Percentiles rank a stretch among this genome's conserved stretches.
These are phyloP conservation scores for Drosophila setifemur DNA, from an alignment of 1,140 invertebrate species.

Conservation along the genomic window DNA sequence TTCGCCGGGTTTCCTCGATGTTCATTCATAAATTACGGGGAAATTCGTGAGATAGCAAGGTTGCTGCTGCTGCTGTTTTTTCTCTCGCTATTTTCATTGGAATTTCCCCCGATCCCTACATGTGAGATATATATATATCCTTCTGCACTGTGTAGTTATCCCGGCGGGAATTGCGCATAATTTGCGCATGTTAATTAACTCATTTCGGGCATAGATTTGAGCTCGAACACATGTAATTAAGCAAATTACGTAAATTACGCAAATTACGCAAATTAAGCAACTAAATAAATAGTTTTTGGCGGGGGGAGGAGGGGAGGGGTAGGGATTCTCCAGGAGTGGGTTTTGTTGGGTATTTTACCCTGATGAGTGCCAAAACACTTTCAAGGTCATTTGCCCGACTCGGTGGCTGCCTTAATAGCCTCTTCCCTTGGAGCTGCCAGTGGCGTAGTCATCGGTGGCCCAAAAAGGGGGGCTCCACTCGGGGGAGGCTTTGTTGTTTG, in stretches of 20 bases:
- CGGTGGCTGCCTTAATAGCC: neutral
- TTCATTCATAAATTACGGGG: slow-evolving; percentile 75
- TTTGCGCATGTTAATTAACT: slow-evolving; percentile 72
- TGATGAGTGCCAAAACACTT: slow-evolving; percentile 17
- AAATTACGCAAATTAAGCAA: slow-evolving; percentile 68
- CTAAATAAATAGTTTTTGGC: slow-evolving; percentile 54
- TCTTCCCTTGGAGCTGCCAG: neutral
- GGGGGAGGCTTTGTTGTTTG: no score
- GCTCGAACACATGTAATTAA: slow-evolving; percentile 64
- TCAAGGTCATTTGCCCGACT: slow-evolving; percentile 20
- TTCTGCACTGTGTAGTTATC: slow-evolving; percentile 12
- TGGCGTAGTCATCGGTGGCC: no score
- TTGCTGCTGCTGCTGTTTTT: slow-evolving; percentile 11
- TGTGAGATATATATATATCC: no score
- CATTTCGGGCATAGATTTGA: slow-evolving; percentile 53
- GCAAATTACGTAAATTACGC: slow-evolving; percentile 70
- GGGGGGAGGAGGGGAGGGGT: neutral
- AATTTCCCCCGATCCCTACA: neutral
- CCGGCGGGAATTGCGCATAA: slow-evolving; percentile 66
- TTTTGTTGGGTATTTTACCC: neutral
- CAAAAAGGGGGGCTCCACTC: no score
- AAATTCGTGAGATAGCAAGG: slow-evolving; percentile 43
- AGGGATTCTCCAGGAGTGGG: neutral
- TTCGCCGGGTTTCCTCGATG: slow-evolving; percentile 13
- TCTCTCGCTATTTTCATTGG: neutral